Conservation (phyloP, 2,113 vertebrate genomes). For the Heteronetta atricapilla region DNA sequence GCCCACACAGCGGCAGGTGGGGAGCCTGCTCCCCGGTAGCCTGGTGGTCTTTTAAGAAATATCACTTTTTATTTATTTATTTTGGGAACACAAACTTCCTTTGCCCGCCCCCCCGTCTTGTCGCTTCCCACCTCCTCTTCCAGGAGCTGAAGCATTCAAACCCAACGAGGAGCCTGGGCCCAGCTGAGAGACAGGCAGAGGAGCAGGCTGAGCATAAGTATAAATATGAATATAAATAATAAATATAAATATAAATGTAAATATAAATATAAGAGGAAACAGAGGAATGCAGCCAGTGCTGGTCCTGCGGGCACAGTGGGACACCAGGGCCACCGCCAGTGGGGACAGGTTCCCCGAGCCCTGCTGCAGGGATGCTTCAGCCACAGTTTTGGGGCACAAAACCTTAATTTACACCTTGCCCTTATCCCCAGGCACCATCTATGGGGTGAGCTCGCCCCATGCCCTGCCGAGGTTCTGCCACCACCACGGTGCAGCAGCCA, state of each 20-base stretch:
- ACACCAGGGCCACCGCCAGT: not conserved
- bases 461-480: not conserved
- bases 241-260: not conserved
- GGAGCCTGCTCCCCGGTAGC: not conserved
- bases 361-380: fast-evolving
- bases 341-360: not conserved
- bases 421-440: fast-evolving
- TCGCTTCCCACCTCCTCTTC: not conserved
- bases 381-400: not conserved
- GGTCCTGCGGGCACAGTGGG: fast-evolving
- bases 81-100: not conserved
- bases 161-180: not conserved
- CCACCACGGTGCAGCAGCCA: fast-evolving
- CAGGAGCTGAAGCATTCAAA: not conserved
- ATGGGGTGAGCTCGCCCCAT: fast-evolving
- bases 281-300: not conserved
- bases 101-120: fast-evolving
- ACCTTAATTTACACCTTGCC: not conserved
- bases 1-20: fast-evolving
- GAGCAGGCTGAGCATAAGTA: not conserved
- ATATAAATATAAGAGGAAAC: not conserved
- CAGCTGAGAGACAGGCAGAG: not conserved
- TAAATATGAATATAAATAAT: not conserved
- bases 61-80: fast-evolving
- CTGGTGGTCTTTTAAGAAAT: not conserved